Conservation (phyloP, 1,140 invertebrate genomes). For the Aradophagus sp. region DNA sequence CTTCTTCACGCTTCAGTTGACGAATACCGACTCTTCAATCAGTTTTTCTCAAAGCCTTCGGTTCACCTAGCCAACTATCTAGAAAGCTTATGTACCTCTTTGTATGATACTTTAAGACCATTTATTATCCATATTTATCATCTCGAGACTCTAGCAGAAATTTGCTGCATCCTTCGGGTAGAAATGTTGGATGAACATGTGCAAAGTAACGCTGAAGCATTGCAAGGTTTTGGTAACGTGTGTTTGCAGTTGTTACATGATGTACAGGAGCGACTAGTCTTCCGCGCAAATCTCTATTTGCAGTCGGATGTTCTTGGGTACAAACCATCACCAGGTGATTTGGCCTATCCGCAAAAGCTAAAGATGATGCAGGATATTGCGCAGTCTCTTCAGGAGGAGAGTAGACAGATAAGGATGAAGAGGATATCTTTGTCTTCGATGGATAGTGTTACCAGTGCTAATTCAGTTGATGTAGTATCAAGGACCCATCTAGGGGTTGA, state of each 20-base stretch:
- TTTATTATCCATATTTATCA: conserved; percentile 98
- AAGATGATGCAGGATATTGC: conserved; percentile 92
- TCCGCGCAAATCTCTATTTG: conserved; percentile 95
- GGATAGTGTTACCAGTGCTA: conserved; percentile 49
- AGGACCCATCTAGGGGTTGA: too few relatives aligned
- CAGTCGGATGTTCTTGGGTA: conserved; percentile 92
- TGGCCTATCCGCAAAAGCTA: conserved; percentile 97
- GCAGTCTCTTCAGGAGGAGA: conserved; percentile 69
- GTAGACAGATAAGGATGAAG: conserved; percentile 65
- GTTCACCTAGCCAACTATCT: conserved; percentile 83
- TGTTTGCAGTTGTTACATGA: conserved; percentile 94
- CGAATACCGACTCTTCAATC: conserved; percentile 90
- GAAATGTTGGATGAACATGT: conserved; percentile 98
- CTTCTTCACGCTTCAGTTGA: conserved; percentile 94
- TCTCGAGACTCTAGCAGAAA: conserved; percentile 96
- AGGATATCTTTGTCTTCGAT: conserved; percentile 66
- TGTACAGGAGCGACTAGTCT: conserved; percentile 96
- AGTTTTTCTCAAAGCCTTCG: conserved; percentile 87
- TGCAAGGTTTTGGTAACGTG: conserved; percentile 88
- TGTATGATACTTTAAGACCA: conserved; percentile 96
- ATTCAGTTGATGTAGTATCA: too few relatives aligned
- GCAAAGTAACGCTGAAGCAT: conserved; percentile 82
- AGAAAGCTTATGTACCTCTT: conserved; percentile 87
- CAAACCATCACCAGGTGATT: conserved; percentile 92
- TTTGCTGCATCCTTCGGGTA: conserved; percentile 93